Percentiles rank a stretch among this genome's conserved stretches.
Evolutionary conservation across 2,888 invertebrate genomes (phyloP).

Genomic region (Amphipyra berbera): DNA sequence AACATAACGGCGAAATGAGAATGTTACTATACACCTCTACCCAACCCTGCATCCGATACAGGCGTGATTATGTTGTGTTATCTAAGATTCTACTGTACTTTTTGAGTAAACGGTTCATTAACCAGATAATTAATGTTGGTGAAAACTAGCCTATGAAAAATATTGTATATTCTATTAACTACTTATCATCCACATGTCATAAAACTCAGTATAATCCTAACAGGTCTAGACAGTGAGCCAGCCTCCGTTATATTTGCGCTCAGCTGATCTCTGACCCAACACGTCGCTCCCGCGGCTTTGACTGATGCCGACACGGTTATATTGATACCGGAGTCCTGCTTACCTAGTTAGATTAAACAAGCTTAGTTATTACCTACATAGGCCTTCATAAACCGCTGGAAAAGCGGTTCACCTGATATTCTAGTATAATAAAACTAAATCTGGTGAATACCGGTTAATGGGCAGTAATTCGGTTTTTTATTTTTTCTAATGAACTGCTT

Average conservation of each 20-base stretch:
- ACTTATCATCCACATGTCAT: background rate
- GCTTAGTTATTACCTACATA: constrained; percentile 9
- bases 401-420: background rate
- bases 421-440: background rate
- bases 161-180: no score
- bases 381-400: background rate
- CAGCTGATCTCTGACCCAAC: constrained; percentile 42
- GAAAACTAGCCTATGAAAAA: no score
- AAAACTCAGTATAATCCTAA: constrained; percentile 26
- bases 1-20: no score
- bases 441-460: no score
- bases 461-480: no score
- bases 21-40: no score
- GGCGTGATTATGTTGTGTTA: no score
- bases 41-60: no score
- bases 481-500: no score
- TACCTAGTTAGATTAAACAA: constrained; percentile 14
- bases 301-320: constrained; percentile 38
- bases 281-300: constrained; percentile 36
- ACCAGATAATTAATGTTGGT: no score
- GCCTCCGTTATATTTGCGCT: constrained; percentile 40
- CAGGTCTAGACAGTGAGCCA: constrained; percentile 18
- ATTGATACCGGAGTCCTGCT: constrained; percentile 31
- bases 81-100: no score
- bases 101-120: no score